Evolutionary conservation across 2,888 invertebrate species (phyloP), one percentile per base, ranked within the genome.

Genomic region (Syritta pipiens): DNA sequence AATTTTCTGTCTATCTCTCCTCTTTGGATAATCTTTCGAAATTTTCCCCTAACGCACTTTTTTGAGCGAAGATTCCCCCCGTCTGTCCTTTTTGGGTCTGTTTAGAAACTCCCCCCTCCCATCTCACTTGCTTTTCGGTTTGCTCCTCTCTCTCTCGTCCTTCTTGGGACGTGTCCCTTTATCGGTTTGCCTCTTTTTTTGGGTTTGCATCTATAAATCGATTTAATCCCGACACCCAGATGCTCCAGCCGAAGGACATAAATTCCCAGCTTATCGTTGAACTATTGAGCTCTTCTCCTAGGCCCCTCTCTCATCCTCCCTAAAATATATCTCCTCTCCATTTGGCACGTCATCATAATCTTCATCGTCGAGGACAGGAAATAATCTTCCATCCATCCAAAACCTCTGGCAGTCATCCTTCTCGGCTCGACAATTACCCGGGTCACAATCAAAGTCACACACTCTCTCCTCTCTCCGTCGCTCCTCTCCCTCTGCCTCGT

Each of bases 141-240:
- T n/a, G n/a, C n/a, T n/a, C n/a, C n/a, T n/a, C n/a, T n/a, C n/a
- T n/a, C n/a, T n/a, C n/a, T n/a, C n/a, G n/a, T n/a, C n/a, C n/a
- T n/a, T n/a, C n/a, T n/a, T n/a, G n/a, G n/a, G n/a, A n/a, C n/a
- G n/a, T n/a, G n/a, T n/a, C n/a, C n/a, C n/a, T n/a, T n/a, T n/a
- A n/a, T n/a, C n/a, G n/a, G n/a, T n/a, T n/a, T n/a, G n/a, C n/a
- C n/a, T n/a, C n/a, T 32, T 32, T 32, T 32, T 9, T 9, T 10
- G 10, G 10, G 37, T 7, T 17, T 37, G 2, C 19, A 17, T 7
- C 24, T 24, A 57, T 65, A 65, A 60, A 71, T 71, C 59, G 65
- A 71, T 71, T 53, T 53, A 77, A 72, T 77, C 60, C 32, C 22
- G 9, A 46, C 44, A 59, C 59, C 53, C 35, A 42, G 59, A 10